phyloP scores from a whole-genome alignment of 2,888 invertebrate species.

The Psylliodes chrysocephalus region DNA sequence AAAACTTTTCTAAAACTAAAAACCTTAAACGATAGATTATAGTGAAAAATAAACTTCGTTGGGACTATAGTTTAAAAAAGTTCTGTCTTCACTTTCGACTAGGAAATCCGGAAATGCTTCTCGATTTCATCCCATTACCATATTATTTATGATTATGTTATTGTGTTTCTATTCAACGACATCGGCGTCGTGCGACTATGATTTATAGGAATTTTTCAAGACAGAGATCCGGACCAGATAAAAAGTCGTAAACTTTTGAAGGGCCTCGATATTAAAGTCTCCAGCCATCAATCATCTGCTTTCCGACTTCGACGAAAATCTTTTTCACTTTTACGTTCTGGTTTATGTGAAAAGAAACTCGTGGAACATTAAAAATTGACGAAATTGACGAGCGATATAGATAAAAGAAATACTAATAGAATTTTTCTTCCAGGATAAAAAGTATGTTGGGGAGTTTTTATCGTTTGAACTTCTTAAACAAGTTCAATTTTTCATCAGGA shows the following conservation, averaged over 20 bases:
- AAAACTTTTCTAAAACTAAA: no score
- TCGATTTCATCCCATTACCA: slow-evolving; percentile 8
- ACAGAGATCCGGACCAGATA: slow-evolving; percentile 24
- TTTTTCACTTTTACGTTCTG: slow-evolving; percentile 12
- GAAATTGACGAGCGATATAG: slow-evolving; percentile 20
- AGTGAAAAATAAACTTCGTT: neutral
- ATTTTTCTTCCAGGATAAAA: slow-evolving; percentile 16
- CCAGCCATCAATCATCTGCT: slow-evolving; percentile 25
- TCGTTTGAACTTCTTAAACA: slow-evolving; percentile 12
- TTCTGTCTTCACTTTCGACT: neutral
- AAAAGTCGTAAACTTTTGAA: slow-evolving; percentile 22
- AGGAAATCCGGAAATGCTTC: slow-evolving; percentile 8
- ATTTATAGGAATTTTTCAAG: slow-evolving; percentile 27
- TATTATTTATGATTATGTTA: slow-evolving; percentile 33
- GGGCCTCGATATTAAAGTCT: slow-evolving; percentile 6
- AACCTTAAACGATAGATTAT: no score
- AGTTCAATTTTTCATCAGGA: slow-evolving; percentile 18
- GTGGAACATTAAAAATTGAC: slow-evolving; percentile 26
- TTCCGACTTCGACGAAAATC: slow-evolving; percentile 16
- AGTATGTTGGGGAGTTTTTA: slow-evolving; percentile 20
- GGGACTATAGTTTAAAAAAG: neutral
- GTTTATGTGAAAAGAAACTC: slow-evolving; percentile 14
- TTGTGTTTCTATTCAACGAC: slow-evolving; percentile 19
- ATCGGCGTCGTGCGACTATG: slow-evolving; percentile 19
- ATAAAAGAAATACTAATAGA: slow-evolving; percentile 28